Percentiles rank a stretch among this genome's conserved stretches.
Conservation (phyloP, 2,888 invertebrate genomes). For the Liodrosophila aerea region DNA sequence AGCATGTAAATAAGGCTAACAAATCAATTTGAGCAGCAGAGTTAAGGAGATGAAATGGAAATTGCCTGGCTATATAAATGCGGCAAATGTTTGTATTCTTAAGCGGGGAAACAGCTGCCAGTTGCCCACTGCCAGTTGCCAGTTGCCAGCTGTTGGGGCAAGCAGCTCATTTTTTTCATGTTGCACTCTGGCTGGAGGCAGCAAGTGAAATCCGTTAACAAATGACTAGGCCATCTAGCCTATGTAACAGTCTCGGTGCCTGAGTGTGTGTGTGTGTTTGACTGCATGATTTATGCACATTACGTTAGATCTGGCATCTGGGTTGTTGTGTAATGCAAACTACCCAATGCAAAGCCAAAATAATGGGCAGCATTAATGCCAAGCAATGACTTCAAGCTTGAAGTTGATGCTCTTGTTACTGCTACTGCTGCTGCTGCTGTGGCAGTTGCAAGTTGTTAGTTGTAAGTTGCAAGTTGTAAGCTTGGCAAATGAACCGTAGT, state of each 20-base stretch:
- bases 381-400: constrained; percentile 36
- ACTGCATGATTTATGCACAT: constrained; percentile 56
- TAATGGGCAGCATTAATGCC: constrained; percentile 51
- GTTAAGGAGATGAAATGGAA: constrained; percentile 16
- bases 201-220: constrained; percentile 47
- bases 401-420: constrained; percentile 12
- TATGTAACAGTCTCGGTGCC: background rate
- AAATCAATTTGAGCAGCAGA: constrained; percentile 45
- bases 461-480: background rate
- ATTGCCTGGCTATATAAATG: constrained; percentile 51
- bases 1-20: constrained; percentile 33
- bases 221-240: constrained; percentile 49
- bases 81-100: constrained; percentile 40
- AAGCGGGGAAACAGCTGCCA: constrained; percentile 30
- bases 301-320: constrained; percentile 11
- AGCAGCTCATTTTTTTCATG: constrained; percentile 15
- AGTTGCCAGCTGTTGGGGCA: constrained; percentile 16
- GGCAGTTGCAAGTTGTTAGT: constrained; percentile 4
- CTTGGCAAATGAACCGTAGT: background rate
- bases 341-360: constrained; percentile 33
- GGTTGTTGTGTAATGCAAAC: constrained; percentile 34
- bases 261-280: constrained; percentile 23
- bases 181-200: constrained; percentile 10
- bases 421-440: constrained; percentile 18
- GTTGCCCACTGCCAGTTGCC: constrained; percentile 10